phyloP scores from a whole-genome alignment of 2,113 vertebrate genomes.

The Cardinalis cardinalis region DNA sequence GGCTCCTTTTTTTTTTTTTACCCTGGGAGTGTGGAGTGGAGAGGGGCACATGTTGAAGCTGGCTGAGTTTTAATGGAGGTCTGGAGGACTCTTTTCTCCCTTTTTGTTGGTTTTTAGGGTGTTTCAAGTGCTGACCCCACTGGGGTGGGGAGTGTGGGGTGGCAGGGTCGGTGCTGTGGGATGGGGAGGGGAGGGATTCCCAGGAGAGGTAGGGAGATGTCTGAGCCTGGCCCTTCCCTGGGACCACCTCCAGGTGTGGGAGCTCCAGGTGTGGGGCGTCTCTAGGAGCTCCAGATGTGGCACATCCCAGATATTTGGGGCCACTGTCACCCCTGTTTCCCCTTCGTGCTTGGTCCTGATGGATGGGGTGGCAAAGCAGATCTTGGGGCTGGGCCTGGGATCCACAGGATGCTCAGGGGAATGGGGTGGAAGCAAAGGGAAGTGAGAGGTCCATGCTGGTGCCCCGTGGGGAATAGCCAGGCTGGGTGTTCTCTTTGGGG shows the following conservation, averaged over 20 bases:
- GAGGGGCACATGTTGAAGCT: fast-evolving
- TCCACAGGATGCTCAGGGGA: neutral
- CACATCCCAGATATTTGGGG: neutral
- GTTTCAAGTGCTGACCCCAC: neutral
- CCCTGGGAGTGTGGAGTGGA: fast-evolving
- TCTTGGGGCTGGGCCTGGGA: neutral
- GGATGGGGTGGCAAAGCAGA: neutral
- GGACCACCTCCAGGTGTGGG: neutral
- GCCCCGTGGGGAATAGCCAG: neutral
- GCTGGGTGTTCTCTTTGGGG: fast-evolving
- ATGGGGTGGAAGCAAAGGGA: fast-evolving
- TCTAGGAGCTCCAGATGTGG: neutral
- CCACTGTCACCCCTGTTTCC: fast-evolving
- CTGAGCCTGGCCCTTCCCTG: neutral
- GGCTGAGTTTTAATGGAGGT: neutral
- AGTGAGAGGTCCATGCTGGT: neutral
- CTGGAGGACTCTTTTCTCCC: neutral
- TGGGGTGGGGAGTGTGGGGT: fast-evolving
- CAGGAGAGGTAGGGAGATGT: fast-evolving
- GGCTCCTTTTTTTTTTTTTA: fast-evolving
- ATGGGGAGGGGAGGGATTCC: neutral
- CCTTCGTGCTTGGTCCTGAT: neutral
- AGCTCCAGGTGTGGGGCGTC: neutral
- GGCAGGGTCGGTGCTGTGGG: fast-evolving
- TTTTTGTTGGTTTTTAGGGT: neutral